Evolutionary conservation across 2,797 vertebrate species (phyloP).

Genomic region (Bothrops alternatus): DNA sequence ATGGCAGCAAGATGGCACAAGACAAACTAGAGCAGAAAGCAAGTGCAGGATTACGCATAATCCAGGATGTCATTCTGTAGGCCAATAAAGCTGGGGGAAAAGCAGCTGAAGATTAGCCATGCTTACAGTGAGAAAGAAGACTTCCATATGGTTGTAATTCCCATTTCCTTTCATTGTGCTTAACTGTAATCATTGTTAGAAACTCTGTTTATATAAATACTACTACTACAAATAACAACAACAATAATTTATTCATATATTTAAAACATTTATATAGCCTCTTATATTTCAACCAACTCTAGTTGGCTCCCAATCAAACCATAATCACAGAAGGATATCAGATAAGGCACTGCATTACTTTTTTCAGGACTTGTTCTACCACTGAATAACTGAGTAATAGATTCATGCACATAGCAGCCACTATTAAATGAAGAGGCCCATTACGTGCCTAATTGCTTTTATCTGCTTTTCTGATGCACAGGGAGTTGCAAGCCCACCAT

Average conservation of each 20-base stretch:
- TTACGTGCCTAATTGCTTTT: not conserved
- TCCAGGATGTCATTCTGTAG: not conserved
- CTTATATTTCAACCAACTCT: not conserved
- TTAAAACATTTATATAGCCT: not conserved
- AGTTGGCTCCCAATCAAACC: not conserved
- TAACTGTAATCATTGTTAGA: not conserved
- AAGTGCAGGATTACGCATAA: not conserved
- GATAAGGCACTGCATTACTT: not conserved
- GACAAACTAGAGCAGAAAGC: slow-evolving; percentile 12
- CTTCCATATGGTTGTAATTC: not conserved
- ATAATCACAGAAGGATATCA: not conserved
- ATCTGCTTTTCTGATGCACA: not conserved
- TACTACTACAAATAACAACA: too few relatives aligned
- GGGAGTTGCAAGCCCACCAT: not conserved
- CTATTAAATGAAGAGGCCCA: not conserved
- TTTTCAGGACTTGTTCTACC: not conserved
- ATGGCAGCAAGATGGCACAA: slow-evolving; percentile 1
- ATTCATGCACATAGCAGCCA: not conserved
- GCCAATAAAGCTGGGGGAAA: not conserved
- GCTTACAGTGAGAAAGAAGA: not conserved
- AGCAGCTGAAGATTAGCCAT: not conserved
- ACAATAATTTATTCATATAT: not conserved
- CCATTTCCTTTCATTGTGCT: not conserved
- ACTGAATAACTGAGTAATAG: not conserved
- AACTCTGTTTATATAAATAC: not conserved